These are phyloP conservation scores for Dasysyrphus tricinctus DNA, from an alignment of 2,888 invertebrate genomes.

Conservation along the genomic window DNA sequence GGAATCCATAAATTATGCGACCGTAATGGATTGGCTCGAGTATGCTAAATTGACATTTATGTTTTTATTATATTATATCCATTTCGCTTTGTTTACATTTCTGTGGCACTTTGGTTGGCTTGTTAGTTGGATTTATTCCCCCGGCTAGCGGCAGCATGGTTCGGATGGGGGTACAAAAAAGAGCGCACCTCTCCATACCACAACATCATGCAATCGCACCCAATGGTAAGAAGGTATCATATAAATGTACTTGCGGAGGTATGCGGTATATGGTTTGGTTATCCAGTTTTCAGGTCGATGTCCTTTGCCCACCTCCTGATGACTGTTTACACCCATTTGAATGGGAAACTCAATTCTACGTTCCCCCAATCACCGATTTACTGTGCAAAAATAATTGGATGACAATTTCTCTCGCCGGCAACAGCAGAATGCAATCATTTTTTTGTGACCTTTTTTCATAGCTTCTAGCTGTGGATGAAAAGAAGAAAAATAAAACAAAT, in stretches of 20 bases:
- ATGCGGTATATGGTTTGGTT: conserved; percentile 55
- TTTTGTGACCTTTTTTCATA: conserved; percentile 35
- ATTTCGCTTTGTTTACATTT: conserved; percentile 66
- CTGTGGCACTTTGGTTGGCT: conserved; percentile 71
- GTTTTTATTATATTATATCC: conserved; percentile 78
- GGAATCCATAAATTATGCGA: conserved; percentile 77
- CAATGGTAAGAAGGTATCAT: conserved; percentile 16
- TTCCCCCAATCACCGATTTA: conserved; percentile 59
- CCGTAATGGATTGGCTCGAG: conserved; percentile 77
- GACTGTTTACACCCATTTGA: conserved; percentile 52
- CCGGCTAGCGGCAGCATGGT: neutral
- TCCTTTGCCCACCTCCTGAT: conserved; percentile 66
- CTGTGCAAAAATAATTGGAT: conserved; percentile 74
- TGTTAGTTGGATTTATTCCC: conserved; percentile 71
- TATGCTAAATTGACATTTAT: conserved; percentile 78
- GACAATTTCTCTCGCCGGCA: conserved; percentile 67
- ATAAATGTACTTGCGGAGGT: neutral
- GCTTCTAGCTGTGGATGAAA: conserved; percentile 29
- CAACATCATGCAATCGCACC: conserved; percentile 23
- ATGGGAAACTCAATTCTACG: conserved; percentile 51
- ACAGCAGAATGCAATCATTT: conserved; percentile 30
- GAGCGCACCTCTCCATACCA: neutral
- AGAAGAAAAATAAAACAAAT: conserved; percentile 39
- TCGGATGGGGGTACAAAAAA: conserved; percentile 1
- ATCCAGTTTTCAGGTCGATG: conserved; percentile 65